A percentile compares a stretch with the other conserved stretches of the same genome.
Conservation (phyloP, 2,888 invertebrate species). For the Stictocephala bisonia region DNA sequence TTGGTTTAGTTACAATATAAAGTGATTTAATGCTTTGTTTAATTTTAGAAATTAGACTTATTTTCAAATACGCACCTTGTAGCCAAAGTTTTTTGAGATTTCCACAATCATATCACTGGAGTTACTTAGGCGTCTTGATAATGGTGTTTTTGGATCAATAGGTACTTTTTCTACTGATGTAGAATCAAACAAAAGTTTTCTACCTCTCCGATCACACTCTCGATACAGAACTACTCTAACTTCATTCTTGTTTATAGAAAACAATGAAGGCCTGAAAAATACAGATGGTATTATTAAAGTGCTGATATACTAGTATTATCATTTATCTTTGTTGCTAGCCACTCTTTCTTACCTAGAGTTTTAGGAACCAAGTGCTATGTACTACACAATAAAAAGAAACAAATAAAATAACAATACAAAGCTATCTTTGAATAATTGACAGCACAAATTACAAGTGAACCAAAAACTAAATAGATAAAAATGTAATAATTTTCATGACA, state of each 20-base stretch:
- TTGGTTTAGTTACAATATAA: no score
- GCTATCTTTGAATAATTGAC: background rate
- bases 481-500: no score
- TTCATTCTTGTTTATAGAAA: constrained; percentile 72
- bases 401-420: background rate
- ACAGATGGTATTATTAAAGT: constrained; percentile 42
- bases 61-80: constrained; percentile 73
- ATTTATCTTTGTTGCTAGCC: no score
- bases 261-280: constrained; percentile 69
- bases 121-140: constrained; percentile 15
- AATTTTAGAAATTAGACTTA: no score
- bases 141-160: constrained; percentile 57
- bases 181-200: constrained; percentile 87
- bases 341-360: no score
- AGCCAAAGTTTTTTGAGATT: constrained; percentile 73
- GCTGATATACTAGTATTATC: background rate
- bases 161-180: constrained; percentile 73
- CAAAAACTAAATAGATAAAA: no score
- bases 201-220: constrained; percentile 86
- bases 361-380: no score
- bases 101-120: constrained; percentile 67
- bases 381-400: no score
- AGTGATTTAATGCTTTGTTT: no score
- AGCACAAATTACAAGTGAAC: background rate
- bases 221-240: constrained; percentile 85